A percentile compares a stretch with the other conserved stretches of the same genome.
Evolutionary conservation across 2,797 vertebrate genomes (phyloP).

Genomic region (Epinephelus malabaricus): DNA sequence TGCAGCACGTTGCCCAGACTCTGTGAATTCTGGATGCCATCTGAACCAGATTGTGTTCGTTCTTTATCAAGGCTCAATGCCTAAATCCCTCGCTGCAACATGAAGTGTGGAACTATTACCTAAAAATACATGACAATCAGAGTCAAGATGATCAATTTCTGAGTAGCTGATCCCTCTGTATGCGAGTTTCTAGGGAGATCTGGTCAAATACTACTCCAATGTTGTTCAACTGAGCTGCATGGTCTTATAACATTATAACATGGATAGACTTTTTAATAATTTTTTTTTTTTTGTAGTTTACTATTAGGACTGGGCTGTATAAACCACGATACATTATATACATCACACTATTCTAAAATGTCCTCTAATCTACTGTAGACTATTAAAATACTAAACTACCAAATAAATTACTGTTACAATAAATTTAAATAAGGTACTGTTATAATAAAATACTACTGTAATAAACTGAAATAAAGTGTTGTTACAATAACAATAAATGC

Average conservation of each 20-base stretch:
- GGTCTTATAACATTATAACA: background rate
- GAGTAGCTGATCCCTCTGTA: background rate
- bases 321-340: no score
- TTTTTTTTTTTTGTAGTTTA: no score
- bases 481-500: no score
- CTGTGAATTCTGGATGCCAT: slow-evolving; percentile 77
- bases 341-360: no score
- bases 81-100: slow-evolving; percentile 59
- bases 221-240: background rate
- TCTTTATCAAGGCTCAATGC: slow-evolving; percentile 62
- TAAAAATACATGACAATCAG: slow-evolving; percentile 48
- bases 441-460: no score
- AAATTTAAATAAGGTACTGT: no score
- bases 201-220: background rate
- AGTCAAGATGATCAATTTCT: slow-evolving; percentile 1
- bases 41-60: slow-evolving; percentile 77
- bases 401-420: no score
- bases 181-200: background rate
- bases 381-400: no score
- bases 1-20: slow-evolving; percentile 77
- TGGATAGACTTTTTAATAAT: no score
- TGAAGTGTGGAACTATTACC: slow-evolving; percentile 44
- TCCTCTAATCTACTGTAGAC: no score
- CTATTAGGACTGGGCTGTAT: no score
- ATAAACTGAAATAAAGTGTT: no score